Base-by-base conservation (phyloP, 1,140 invertebrate genomes). In the Parasteatoda tepidariorum region DNA sequence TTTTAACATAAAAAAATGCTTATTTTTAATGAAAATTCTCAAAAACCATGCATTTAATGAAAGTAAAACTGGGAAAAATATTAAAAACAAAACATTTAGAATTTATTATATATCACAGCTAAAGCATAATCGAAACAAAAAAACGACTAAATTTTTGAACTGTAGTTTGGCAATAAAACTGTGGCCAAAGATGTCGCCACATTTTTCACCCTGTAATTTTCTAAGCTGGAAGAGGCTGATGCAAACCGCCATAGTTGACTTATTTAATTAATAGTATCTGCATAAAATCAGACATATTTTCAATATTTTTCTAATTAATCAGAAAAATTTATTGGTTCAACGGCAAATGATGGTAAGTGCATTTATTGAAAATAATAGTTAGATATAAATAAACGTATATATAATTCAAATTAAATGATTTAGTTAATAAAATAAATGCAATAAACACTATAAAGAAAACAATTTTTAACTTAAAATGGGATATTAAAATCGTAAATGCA, bases 101-200 rank as follows among this genome's bases (percentile, higher is more conserved):
- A 67, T 73, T 64, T 28, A 66, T 83, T 26, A 54, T 67, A 73
- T 83, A 83, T 83, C 81, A 83, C 81, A 83, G 81, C 81, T 74
- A 83, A 83, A 74, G 70, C 70, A 74, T 64, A 83, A 83, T 67
- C 24, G 57, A 83, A 83, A 83, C 70, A 83, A 54, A 83, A 82
- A 2, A n/a, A 30, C 59, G 55, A 82, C 67, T 71, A 74, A 83
- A 61, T 55, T 31, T 71, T 59, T 55, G 81, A 83, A 73, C 38
- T 55, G 61, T 55, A 55, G 30, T 83, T 83, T 74, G 81, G 81
- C 70, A 48, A 64, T 66, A 57, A 66, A 74, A 38, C 66, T 38
- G 68, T 73, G 59, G 64, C 26, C 38, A 33, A 57, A 55, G 5
- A 41, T 38, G 26, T 22, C 31, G 66, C 70, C 70, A 83, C 70